Conservation (phyloP, 2,113 vertebrate genomes). For the Corydoras maculifer region DNA sequence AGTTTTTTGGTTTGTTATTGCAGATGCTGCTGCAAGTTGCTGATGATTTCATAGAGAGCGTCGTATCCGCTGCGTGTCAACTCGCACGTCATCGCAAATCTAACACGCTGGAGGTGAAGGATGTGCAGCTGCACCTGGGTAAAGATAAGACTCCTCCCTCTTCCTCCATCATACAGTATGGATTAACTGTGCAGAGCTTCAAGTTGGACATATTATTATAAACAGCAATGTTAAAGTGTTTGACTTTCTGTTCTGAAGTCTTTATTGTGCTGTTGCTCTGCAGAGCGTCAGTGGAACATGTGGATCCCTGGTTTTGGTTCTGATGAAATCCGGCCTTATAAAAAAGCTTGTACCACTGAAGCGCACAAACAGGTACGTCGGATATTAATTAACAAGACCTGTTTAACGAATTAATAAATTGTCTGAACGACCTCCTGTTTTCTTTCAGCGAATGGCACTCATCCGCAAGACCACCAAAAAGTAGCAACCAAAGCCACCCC, state of each 20-base stretch:
- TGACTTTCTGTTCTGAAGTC: too few species aligned
- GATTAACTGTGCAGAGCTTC: too few species aligned
- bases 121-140: slow-evolving; percentile 96
- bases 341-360: slow-evolving; percentile 98
- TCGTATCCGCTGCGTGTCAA: slow-evolving; percentile 94
- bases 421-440: too few species aligned
- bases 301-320: slow-evolving; percentile 99
- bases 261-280: slow-evolving; percentile 20
- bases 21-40: slow-evolving; percentile 98
- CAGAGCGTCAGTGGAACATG: slow-evolving; percentile 99
- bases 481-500: too few species aligned
- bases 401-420: too few species aligned
- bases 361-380: slow-evolving; percentile 92
- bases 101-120: slow-evolving; percentile 94
- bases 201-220: too few species aligned
- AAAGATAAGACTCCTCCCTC: slow-evolving; percentile 28
- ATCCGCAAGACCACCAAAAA: too few species aligned
- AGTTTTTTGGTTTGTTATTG: too few species aligned
- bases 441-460: too few species aligned
- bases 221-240: too few species aligned
- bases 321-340: slow-evolving; percentile 96
- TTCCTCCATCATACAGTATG: too few species aligned
- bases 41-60: slow-evolving; percentile 97
- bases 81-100: slow-evolving; percentile 94
- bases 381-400: too few species aligned